Evolutionary conservation across 2,888 invertebrate species (phyloP).

Genomic region (Schizaphis graminum): DNA sequence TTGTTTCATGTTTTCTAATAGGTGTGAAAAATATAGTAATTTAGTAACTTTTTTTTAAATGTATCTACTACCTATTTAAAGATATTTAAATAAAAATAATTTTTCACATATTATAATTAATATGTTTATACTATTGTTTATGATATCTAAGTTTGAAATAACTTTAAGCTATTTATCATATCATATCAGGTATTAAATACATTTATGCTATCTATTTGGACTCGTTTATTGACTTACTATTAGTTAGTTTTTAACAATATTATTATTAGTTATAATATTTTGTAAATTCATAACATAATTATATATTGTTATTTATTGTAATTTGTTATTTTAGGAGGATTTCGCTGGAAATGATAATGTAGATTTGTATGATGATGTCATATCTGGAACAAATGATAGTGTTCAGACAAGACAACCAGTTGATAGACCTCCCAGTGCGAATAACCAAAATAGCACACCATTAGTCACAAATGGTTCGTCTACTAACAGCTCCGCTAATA

Average conservation of each 20-base stretch:
- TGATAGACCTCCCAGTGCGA: constrained; percentile 71
- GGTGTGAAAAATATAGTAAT: neutral
- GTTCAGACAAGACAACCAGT: constrained; percentile 71
- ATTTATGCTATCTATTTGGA: neutral
- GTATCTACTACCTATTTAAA: neutral
- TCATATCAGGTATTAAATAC: neutral
- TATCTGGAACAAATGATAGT: constrained; percentile 76
- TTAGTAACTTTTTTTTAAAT: neutral
- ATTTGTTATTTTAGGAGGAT: constrained; percentile 76
- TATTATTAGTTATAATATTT: neutral
- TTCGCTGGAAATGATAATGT: constrained; percentile 86
- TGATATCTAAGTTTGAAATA: neutral
- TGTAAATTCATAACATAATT: neutral
- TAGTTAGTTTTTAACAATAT: neutral
- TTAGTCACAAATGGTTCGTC: constrained; percentile 59
- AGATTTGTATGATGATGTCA: constrained; percentile 96
- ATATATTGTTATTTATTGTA: neutral
- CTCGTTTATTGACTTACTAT: neutral
- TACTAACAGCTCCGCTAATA: constrained; percentile 57
- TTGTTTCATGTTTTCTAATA: neutral
- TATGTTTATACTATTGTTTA: no score
- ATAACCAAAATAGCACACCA: constrained; percentile 73
- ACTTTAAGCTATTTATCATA: neutral
- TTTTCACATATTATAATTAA: neutral
- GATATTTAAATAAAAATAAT: neutral